Percentiles rank a stretch among this genome's conserved stretches.
Evolutionary conservation across 1,140 invertebrate species (phyloP).

Genomic region (Phocides pigmalion): DNA sequence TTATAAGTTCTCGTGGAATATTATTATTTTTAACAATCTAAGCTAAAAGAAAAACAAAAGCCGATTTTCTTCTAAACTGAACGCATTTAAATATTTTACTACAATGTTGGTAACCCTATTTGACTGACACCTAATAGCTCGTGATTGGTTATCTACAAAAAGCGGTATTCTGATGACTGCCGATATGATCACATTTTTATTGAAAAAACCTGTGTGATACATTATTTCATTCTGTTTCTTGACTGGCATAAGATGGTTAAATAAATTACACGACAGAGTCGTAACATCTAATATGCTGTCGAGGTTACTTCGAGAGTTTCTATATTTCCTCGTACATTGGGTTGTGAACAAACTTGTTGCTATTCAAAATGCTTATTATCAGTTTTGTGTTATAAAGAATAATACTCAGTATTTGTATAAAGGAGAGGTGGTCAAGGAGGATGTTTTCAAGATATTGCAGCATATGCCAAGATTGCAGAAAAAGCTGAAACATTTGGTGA

Average conservation of each 20-base stretch:
- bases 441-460: conserved; percentile 59
- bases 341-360: conserved; percentile 76
- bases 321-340: conserved; percentile 70
- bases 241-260: conserved; percentile 59
- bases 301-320: conserved; percentile 58
- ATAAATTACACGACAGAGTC: conserved; percentile 44
- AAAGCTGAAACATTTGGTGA: conserved; percentile 71
- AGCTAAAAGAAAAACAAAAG: too few relatives aligned
- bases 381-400: conserved; percentile 55
- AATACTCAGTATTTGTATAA: conserved; percentile 34
- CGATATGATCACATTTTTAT: conserved; percentile 43
- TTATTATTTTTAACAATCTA: too few relatives aligned
- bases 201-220: conserved; percentile 54
- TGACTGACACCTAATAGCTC: conserved; percentile 69
- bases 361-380: conserved; percentile 70
- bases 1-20: too few relatives aligned
- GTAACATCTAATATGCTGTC: conserved; percentile 61
- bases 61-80: conserved; percentile 3
- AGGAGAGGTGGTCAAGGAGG: conserved; percentile 56
- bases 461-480: conserved; percentile 64
- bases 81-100: conserved; percentile 14
- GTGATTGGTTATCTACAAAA: conserved; percentile 70
- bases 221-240: conserved; percentile 37
- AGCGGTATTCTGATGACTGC: conserved; percentile 58
- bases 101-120: conserved; percentile 47